Base-by-base conservation (phyloP, 2,797 vertebrate species). In the Sorex maritimensis region DNA sequence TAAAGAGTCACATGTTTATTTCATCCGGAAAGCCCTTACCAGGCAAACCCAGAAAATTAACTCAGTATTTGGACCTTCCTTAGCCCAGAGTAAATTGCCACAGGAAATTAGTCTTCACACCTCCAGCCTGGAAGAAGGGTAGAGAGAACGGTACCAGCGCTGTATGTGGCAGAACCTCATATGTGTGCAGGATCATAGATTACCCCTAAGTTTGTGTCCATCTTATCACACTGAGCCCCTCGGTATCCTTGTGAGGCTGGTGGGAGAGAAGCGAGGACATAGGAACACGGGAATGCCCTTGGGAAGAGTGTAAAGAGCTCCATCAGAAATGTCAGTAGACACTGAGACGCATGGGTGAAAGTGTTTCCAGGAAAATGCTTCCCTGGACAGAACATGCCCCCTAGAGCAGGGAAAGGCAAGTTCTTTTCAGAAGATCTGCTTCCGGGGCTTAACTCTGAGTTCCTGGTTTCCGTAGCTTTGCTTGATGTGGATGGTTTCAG, bases 141-240 rank as follows among this genome's bases (percentile, higher is more conserved):
- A 26, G 12, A 41, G 2, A 17, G 67, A 84, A 30, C 14, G 4
- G 28, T 13, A 8, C 6, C 19, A 17, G 71, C 21, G 19, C 34
- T 49, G 3, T n/a, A 61, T 10, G 10, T 5, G 4, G 61, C 26
- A 9, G 0, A 7, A 19, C 52, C 67, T 55, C n/a, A 24, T 34
- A 4, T 1, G 7, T 44, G 26, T 8, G 0, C 4, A 9, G 6
- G 4, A 46, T 24, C 6, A 2, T 3, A 7, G 1, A 0, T 65
- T 73, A 58, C 34, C 2, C 28, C 34, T 49, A 17, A 38, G 26
- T 73, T 46, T 46, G 63, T 30, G 19, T 34, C 38, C 34, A 1
- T 73, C 28, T 63, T 23, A 63, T 10, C 30, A 13, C n/a, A 10
- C 17, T 6, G 13, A 52, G 28, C 23, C n/a, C 19, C 81, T 86